Evolutionary conservation across 1,140 invertebrate genomes (phyloP).

Genomic region (Brachionus plicatilis): DNA sequence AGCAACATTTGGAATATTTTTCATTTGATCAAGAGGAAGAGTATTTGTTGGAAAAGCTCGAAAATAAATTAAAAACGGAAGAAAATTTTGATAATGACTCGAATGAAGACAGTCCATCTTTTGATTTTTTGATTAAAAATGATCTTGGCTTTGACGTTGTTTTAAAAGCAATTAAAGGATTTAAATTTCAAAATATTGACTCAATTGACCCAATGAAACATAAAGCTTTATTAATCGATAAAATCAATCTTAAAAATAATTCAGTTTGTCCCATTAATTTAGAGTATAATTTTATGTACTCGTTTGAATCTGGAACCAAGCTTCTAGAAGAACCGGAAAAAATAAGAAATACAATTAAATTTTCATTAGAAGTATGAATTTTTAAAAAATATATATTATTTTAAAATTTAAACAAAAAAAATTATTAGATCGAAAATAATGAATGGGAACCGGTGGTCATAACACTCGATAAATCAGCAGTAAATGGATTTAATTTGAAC

Average conservation of each 20-base stretch:
- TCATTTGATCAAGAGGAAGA: slow-evolving; percentile 14
- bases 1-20: background rate
- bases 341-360: background rate
- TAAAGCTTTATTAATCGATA: background rate
- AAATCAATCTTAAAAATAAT: background rate
- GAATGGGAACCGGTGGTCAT: slow-evolving; percentile 2
- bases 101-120: slow-evolving; percentile 20
- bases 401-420: background rate
- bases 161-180: background rate
- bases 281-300: background rate
- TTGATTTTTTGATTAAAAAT: slow-evolving; percentile 35
- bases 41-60: background rate
- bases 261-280: background rate
- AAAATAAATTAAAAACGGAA: background rate
- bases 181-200: slow-evolving; percentile 38
- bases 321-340: slow-evolving; percentile 6
- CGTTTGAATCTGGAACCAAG: background rate
- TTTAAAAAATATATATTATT: background rate
- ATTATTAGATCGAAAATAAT: background rate
- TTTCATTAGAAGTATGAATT: background rate
- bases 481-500: background rate
- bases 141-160: slow-evolving; percentile 22
- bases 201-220: background rate
- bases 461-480: background rate
- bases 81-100: background rate